A percentile compares a stretch with the other conserved stretches of the same genome.
Evolutionary conservation across 2,113 vertebrate species (phyloP).

Genomic region (Chloroceryle aenea): DNA sequence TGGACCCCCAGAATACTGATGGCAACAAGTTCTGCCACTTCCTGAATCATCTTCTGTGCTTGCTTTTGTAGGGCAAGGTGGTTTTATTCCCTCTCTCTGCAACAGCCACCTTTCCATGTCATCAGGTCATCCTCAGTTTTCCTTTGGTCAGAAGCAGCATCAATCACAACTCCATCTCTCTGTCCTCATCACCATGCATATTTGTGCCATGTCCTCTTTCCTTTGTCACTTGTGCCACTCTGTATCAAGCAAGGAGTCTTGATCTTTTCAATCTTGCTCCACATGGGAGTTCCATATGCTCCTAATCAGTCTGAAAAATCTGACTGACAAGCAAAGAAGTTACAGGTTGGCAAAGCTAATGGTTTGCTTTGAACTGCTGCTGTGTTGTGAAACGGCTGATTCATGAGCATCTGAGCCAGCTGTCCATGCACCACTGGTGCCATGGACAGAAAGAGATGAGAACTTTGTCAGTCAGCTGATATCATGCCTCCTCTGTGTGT

Average conservation of each 20-base stretch:
- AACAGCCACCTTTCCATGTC: neutral
- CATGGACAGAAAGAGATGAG: neutral
- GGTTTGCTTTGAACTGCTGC: neutral
- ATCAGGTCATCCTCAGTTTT: neutral
- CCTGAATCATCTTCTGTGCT: neutral
- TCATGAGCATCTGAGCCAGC: neutral
- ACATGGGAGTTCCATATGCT: neutral
- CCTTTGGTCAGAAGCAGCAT: neutral
- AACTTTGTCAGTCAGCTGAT: neutral
- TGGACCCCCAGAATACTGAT: neutral
- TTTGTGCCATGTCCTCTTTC: neutral
- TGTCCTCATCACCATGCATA: neutral
- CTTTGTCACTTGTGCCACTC: neutral
- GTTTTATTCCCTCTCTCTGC: neutral
- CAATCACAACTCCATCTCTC: fast-evolving
- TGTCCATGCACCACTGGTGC: fast-evolving
- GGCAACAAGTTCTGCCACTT: neutral
- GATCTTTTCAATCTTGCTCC: neutral
- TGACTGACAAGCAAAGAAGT: neutral
- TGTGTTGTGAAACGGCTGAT: neutral
- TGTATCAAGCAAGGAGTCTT: neutral
- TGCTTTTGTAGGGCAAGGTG: neutral
- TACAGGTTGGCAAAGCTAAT: neutral
- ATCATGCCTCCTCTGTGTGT: neutral
- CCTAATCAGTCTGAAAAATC: neutral